Percentiles rank a stretch among this genome's conserved stretches.
phyloP scores from a whole-genome alignment of 2,888 invertebrate genomes.

The Arctia plantaginis region DNA sequence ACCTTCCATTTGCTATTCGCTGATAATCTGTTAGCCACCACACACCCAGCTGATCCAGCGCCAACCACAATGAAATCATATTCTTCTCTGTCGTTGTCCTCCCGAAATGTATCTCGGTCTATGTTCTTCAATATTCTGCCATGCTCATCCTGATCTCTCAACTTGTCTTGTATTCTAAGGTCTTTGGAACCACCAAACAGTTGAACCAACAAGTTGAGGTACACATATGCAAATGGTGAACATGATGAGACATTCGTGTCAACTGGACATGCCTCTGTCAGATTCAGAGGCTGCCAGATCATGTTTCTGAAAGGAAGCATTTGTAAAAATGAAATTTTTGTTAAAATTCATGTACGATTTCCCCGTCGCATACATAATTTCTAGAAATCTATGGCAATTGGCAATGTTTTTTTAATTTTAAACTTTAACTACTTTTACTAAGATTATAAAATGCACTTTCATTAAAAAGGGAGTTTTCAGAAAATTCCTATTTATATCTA shows the following conservation, averaged over 20 bases:
- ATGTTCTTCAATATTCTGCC: conserved; percentile 24
- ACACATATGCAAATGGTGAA: conserved; percentile 62
- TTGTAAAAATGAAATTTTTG: no score
- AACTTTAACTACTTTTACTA: no score
- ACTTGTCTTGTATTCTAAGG: conserved; percentile 34
- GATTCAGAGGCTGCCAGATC: conserved; percentile 60
- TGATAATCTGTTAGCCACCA: conserved; percentile 69
- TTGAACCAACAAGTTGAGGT: conserved; percentile 62
- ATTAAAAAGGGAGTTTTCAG: no score
- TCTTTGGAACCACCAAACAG: conserved; percentile 65
- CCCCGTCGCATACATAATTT: no score
- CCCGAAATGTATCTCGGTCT: not conserved
- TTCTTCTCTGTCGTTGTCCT: conserved; percentile 39
- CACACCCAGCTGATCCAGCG: conserved; percentile 72
- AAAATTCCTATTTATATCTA: no score
- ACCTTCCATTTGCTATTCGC: conserved; percentile 66
- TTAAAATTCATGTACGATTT: no score
- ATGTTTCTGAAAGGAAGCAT: conserved; percentile 44
- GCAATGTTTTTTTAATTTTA: no score
- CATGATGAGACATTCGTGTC: conserved; percentile 63
- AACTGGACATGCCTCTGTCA: conserved; percentile 56
- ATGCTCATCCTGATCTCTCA: conserved; percentile 45
- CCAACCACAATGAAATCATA: conserved; percentile 76
- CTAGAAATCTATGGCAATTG: no score
- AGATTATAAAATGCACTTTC: no score